Evolutionary conservation across 1,140 invertebrate species (phyloP).

Genomic region (Penaeus chinensis): DNA sequence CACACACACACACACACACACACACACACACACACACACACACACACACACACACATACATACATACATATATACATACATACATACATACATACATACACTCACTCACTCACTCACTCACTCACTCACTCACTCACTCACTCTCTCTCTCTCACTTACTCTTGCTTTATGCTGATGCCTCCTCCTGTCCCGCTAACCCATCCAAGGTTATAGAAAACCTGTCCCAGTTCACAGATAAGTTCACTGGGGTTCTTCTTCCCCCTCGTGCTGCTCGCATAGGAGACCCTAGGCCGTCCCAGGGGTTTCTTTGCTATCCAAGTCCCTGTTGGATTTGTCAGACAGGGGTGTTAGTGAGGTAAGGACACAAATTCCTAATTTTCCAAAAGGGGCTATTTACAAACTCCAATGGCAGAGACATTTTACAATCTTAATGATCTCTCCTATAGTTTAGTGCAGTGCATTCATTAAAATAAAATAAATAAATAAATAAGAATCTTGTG

Average conservation of each 20-base stretch:
- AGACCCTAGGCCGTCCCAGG: slow-evolving; percentile 27
- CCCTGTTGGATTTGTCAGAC: not conserved
- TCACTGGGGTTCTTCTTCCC: slow-evolving; percentile 81
- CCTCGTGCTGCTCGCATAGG: not conserved
- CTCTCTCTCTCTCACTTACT: slow-evolving; percentile 71
- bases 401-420: too few species aligned
- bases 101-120: too few species aligned
- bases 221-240: slow-evolving; percentile 89
- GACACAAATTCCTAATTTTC: too few species aligned
- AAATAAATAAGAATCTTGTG: too few species aligned
- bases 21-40: not conserved
- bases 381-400: too few species aligned
- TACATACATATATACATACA: not conserved
- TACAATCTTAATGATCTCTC: too few species aligned
- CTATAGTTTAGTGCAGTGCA: too few species aligned
- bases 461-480: too few species aligned
- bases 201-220: slow-evolving; percentile 90
- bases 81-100: not conserved
- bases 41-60: not conserved
- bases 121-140: too few species aligned
- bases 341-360: too few species aligned
- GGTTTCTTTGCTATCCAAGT: slow-evolving; percentile 28
- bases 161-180: slow-evolving; percentile 90
- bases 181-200: slow-evolving; percentile 96
- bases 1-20: not conserved